Percentiles rank a stretch among this genome's conserved stretches.
phyloP scores from a whole-genome alignment of 2,888 invertebrate species.

The Epistrophella euchroma region DNA sequence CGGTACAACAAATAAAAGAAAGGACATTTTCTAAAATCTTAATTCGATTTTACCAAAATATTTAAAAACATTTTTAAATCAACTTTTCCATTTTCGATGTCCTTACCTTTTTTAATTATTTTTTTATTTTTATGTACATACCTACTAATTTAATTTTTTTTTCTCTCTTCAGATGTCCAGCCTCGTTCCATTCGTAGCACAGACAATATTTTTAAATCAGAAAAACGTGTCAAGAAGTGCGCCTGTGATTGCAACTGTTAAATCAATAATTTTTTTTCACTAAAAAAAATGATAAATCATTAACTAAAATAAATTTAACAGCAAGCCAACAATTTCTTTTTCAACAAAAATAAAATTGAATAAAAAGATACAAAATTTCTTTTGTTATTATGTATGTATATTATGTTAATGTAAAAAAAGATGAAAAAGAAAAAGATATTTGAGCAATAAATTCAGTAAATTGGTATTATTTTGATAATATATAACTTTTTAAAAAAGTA shows the following conservation, averaged over 20 bases:
- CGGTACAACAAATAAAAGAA: too few species aligned
- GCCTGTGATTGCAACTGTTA: slow-evolving; percentile 90
- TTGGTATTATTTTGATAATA: slow-evolving; percentile 68
- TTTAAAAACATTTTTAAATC: too few species aligned
- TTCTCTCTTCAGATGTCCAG: slow-evolving; percentile 88
- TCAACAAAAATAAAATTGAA: slow-evolving; percentile 50
- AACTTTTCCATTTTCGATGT: too few species aligned
- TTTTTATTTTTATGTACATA: slow-evolving; percentile 60
- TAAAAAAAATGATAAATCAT: slow-evolving; percentile 19
- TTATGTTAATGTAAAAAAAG: slow-evolving; percentile 75
- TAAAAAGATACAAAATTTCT: slow-evolving; percentile 66
- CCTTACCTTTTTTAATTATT: slow-evolving; percentile 13
- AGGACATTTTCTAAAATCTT: too few species aligned
- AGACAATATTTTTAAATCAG: slow-evolving; percentile 84
- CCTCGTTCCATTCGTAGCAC: slow-evolving; percentile 90
- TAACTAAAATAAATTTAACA: slow-evolving; percentile 60
- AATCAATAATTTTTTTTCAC: slow-evolving; percentile 72
- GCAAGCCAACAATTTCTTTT: slow-evolving; percentile 67
- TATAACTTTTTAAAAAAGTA: slow-evolving; percentile 56
- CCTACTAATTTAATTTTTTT: too few species aligned
- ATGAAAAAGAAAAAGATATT: slow-evolving; percentile 35
- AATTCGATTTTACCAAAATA: too few species aligned
- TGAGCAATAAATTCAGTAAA: slow-evolving; percentile 64
- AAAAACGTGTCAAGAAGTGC: slow-evolving; percentile 90
- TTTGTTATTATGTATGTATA: slow-evolving; percentile 71